Evolutionary conservation across 2,797 vertebrate genomes (phyloP), one percentile per base, ranked within the genome.

Genomic region (Rhyacichthys aspro): DNA sequence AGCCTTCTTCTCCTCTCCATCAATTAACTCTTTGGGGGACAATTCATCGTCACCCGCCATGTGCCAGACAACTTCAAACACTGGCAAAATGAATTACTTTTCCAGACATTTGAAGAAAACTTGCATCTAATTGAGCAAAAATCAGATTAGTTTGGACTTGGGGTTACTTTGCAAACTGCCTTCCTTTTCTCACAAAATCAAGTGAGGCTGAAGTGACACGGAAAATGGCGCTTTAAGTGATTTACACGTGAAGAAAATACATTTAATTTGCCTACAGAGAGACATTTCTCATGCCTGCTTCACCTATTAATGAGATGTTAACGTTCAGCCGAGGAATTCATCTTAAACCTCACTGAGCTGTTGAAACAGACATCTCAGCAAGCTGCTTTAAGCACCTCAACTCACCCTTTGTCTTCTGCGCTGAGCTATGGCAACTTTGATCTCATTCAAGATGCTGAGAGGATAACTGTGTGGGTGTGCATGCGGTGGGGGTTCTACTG

Each of bases 11-110:
- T 53, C 69, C 72, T 88, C 88, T 85, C 87, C 85, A 85, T 90
- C 89, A 77, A 90, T 93, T 94, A 93, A 95, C 93, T 91, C 94
- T 90, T 95, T 88, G 79, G 87, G 86, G 89, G 86, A 89, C 84
- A 83, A 89, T 86, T 89, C 78, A 86, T 87, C 79, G 85, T 85
- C 86, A 83, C 86, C 83, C 58, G 79, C 78, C 87, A 85, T 85
- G 86, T 80, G 74, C 72, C 79, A 61, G 67, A 81, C 65, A 56
- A 82, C 86, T 89, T 91, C 86, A 90, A 91, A 91, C 77, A 64
- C 23, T 1, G 52, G 63, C 70, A 67, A 66, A 79, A 87, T 85
- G 47, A 80, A 90, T 83, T 64, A 62, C 81, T 90, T 88, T 90
- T 82, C 87, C 87, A 89, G 87, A 86, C 78, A 62, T 79, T 74